Evolutionary conservation across 2,888 invertebrate genomes (phyloP), one percentile per base, ranked within the genome.

Genomic region (Amblyjoppa fuscipennis): DNA sequence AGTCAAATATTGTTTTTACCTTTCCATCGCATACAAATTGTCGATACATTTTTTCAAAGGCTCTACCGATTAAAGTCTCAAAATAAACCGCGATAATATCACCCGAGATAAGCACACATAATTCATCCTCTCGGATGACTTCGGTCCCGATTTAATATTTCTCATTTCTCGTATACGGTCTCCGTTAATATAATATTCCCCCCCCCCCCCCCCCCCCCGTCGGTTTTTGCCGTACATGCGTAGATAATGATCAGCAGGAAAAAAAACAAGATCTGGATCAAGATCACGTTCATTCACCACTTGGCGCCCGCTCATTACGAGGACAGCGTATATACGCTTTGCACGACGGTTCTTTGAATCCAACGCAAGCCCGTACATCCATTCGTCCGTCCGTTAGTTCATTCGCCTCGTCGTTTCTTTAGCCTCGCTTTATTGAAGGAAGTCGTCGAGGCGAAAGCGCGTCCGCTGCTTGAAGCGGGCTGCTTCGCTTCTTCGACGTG

Each of bases 301-400:
- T 84, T 77, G 68, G 68, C 73, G 81, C 81, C 73, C 66, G 77
- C 68, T 84, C 81, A 77, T 84, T 84, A 84, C 51, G 66, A 49
- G 51, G 49, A 34, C 64, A 13, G n/a, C n/a, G 38, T 75, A 69
- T 25, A 66, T 76, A 66, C 51, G 75, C 64, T n/a, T 31, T 61
- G 75, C 64, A 34, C 64, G 51, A 38, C 51, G 75, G 28, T 20
- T 25, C 64, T 11, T 76, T 49, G 64, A 66, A 66, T 64, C 38
- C 64, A 34, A 51, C 38, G 16, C 66, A 51, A 66, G 34, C 49
- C 11, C 45, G 61, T 64, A n/a, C 61, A 28, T 51, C 41, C 74
- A 59, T 74, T 38, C 45, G 70, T 75, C 20, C 64, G 76, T 66
- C 34, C 66, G 76, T 64, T 70, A 49, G 82, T 85, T 82, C 71